These are phyloP conservation scores for Choristoneura rosaceana DNA, from an alignment of 2,888 invertebrate species.

Conservation along the genomic window DNA sequence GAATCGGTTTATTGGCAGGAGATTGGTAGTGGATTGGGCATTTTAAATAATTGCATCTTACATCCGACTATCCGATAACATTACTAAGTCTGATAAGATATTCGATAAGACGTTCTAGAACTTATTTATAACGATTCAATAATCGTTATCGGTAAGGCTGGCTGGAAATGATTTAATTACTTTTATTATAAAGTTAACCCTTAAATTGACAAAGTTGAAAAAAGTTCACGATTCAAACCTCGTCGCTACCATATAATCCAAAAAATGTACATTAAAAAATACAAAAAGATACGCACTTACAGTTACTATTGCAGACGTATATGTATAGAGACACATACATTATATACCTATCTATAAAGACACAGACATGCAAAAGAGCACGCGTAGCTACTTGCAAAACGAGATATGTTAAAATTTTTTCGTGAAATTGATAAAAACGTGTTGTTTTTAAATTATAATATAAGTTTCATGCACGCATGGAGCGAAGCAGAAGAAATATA, in stretches of 20 bases:
- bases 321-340: no score
- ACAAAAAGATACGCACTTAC: no score
- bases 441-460: background rate
- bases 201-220: no score
- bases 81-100: constrained; percentile 28
- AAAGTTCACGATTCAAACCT: no score
- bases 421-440: background rate
- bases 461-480: background rate
- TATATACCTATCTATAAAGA: no score
- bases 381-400: background rate
- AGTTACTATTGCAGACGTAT: no score
- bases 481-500: no score
- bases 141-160: constrained; percentile 28
- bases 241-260: no score
- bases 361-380: background rate
- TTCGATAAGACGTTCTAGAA: constrained; percentile 32
- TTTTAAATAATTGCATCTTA: constrained; percentile 14
- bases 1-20: no score
- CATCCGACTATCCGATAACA: constrained; percentile 29
- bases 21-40: no score
- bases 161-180: constrained; percentile 5
- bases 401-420: background rate
- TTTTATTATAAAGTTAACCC: constrained; percentile 7
- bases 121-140: constrained; percentile 30
- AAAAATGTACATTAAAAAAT: no score